Percentiles rank a stretch among this genome's conserved stretches.
These are phyloP conservation scores for Parazoanthus darwini DNA, from an alignment of 92 coral and sea anemone genomes.

Conservation along the genomic window DNA sequence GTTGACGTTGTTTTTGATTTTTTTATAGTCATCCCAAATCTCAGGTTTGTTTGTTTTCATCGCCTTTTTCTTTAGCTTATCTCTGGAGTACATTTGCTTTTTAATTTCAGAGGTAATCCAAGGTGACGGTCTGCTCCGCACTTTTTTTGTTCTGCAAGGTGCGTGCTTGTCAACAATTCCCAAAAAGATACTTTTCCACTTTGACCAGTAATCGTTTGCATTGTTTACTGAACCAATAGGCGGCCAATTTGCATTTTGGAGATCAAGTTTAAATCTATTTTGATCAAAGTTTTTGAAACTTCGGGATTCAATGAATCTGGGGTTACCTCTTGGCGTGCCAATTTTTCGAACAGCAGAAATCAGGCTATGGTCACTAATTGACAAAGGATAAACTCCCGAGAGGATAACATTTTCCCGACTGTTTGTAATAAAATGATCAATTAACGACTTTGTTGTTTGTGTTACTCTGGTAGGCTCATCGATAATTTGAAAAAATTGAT, in stretches of 20 bases:
- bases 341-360: slow-evolving; percentile 54
- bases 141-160: slow-evolving; percentile 38
- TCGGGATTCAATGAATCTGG: slow-evolving; percentile 54
- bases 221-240: no score
- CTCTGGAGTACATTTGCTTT: slow-evolving; percentile 18
- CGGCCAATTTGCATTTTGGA: not conserved
- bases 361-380: slow-evolving; percentile 56
- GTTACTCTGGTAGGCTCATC: slow-evolving; percentile 52
- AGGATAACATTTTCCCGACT: slow-evolving; percentile 25
- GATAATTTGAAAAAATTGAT: slow-evolving; percentile 50
- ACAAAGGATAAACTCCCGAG: slow-evolving; percentile 46
- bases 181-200: slow-evolving; percentile 40
- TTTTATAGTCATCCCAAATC: slow-evolving; percentile 46
- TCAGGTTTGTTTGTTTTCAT: slow-evolving; percentile 34
- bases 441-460: slow-evolving; percentile 42
- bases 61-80: slow-evolving; percentile 41
- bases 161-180: slow-evolving; percentile 51
- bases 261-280: slow-evolving; percentile 27
- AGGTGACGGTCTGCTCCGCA: slow-evolving; percentile 50
- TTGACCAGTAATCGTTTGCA: no score
- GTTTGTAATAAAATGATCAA: slow-evolving; percentile 57
- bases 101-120: slow-evolving; percentile 53
- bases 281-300: slow-evolving; percentile 43
- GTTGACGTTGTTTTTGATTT: slow-evolving; percentile 42
- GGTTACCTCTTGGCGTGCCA: slow-evolving; percentile 51